These are phyloP conservation scores for Kuschelorhynchus macadamiae DNA, from an alignment of 2,888 invertebrate genomes.

Conservation along the genomic window DNA sequence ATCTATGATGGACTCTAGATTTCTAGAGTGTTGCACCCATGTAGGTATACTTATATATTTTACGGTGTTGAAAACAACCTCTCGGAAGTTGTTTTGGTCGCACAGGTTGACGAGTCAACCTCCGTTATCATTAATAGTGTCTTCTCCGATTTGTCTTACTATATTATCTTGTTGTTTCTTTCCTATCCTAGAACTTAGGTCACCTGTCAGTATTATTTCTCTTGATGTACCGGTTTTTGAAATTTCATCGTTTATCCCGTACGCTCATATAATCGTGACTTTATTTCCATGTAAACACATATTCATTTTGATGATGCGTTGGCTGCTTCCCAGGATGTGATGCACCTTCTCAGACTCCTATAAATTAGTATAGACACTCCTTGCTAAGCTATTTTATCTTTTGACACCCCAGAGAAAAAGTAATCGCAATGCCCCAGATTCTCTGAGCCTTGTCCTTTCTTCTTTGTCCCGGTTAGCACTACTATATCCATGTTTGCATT, in stretches of 20 bases:
- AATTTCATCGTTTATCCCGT: background rate
- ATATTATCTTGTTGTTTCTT: background rate
- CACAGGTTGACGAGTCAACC: background rate
- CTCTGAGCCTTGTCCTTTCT: background rate
- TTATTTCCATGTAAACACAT: background rate
- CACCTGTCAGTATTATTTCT: constrained; percentile 10
- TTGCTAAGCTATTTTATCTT: background rate
- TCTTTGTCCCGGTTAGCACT: no score
- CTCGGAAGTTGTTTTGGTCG: background rate
- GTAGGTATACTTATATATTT: constrained; percentile 26
- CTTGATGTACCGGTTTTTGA: background rate
- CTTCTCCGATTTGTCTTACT: background rate
- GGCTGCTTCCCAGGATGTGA: background rate
- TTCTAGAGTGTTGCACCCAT: constrained; percentile 16
- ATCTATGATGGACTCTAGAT: constrained; percentile 19
- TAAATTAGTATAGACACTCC: background rate
- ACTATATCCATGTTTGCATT: no score
- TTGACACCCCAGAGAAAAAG: background rate
- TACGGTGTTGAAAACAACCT: constrained; percentile 9
- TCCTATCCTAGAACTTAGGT: background rate
- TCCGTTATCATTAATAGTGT: constrained; percentile 19
- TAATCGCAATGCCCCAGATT: background rate
- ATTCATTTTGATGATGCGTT: background rate
- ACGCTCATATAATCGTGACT: background rate
- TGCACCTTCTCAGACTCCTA: background rate